Conservation (phyloP, 2,888 invertebrate species). For the Spisula solida region DNA sequence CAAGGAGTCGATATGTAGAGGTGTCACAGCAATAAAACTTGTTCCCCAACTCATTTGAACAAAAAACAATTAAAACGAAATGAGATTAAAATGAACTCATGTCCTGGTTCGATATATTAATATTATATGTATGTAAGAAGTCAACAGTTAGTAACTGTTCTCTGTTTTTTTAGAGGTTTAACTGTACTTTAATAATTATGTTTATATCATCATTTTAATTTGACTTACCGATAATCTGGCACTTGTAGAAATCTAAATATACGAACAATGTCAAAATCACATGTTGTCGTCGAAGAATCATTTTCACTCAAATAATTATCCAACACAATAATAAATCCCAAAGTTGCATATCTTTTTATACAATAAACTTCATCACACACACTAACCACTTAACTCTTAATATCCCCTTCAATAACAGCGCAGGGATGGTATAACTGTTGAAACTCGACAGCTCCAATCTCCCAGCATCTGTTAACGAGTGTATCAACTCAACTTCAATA, state of each 20-base stretch:
- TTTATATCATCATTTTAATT: no score
- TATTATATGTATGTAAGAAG: no score
- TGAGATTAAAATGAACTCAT: no score
- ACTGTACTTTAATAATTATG: no score
- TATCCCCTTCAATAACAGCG: not conserved
- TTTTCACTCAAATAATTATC: not conserved
- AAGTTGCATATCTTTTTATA: slow-evolving; percentile 8
- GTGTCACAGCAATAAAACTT: no score
- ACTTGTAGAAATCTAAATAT: not conserved
- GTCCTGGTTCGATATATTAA: no score
- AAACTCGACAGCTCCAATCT: not conserved
- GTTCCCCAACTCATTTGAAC: no score
- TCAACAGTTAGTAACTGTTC: no score
- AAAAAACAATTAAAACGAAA: no score
- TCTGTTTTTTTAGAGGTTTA: no score
- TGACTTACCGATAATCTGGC: slow-evolving; percentile 21
- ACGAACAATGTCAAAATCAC: not conserved
- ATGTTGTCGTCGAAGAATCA: not conserved
- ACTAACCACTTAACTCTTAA: not conserved
- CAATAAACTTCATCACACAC: not conserved
- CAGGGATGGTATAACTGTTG: not conserved
- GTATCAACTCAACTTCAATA: not conserved
- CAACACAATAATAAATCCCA: not conserved
- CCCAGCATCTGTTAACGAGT: not conserved
- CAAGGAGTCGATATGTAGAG: no score